Evolutionary conservation across 1,140 invertebrate genomes (phyloP), one percentile per base, ranked within the genome.

Genomic region (Popillia japonica): DNA sequence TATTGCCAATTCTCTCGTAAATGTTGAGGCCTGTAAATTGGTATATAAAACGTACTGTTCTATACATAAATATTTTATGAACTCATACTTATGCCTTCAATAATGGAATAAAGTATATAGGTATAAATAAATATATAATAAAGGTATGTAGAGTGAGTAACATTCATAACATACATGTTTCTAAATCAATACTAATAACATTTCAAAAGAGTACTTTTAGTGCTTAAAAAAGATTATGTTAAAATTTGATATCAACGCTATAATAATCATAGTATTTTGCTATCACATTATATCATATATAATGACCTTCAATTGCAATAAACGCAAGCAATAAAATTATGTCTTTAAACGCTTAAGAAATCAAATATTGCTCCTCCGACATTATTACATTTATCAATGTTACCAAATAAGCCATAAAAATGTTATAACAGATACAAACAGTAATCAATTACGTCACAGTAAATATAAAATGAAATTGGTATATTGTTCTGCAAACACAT

Each of bases 341-440:
- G 11, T 17, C 17, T 55, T 55, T 55, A 6, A 17, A 55, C 7
- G 48, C 48, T 55, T 17, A 55, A 7, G 6, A 55, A 55, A 55
- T 17, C 14, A 7, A 55, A 7, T 55, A 55, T 55, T 55, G 14
- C 48, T 55, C 48, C 17, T 55, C 48, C 14, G 48, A 55, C n/a
- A 55, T 55, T 55, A 17, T 55, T 55, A 17, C 48, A 55, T 55
- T 34, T 55, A 14, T 55, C 48, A 55, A 14, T 55, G 48, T 55
- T 55, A 17, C 48, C 17, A 55, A 55, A 55, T 55, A 55, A 55
- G 48, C 17, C 48, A n/a, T 55, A 55, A 55, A 55, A n/a, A 17
- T 55, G n/a, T 55, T 17, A 6, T 14, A 55, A 17, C 14, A n/a
- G 14, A 17, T 55, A 55, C 17, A 17, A 55, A 55, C 14, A 55